These are phyloP conservation scores for Sapajus apella DNA, from an alignment of 2,113 vertebrate species.

Conservation along the genomic window DNA sequence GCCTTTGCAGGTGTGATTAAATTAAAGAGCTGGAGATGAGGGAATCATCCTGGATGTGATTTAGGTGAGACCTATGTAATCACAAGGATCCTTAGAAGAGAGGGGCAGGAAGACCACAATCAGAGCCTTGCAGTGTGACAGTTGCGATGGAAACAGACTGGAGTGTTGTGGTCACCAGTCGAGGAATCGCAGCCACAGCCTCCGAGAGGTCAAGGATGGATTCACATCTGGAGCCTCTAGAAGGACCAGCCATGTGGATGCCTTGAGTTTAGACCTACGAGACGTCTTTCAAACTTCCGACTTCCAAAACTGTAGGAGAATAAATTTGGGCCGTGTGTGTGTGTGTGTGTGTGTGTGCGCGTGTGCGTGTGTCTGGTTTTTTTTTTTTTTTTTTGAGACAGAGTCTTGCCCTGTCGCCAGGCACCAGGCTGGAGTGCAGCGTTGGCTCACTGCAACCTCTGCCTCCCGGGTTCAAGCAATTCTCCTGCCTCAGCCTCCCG, in stretches of 20 bases:
- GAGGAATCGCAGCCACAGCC: neutral
- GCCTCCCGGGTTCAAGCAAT: too few relatives aligned
- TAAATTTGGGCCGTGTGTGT: neutral
- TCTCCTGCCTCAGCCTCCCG: too few relatives aligned
- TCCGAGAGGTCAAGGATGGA: neutral
- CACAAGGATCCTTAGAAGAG: neutral
- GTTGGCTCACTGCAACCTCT: too few relatives aligned
- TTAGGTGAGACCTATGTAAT: neutral
- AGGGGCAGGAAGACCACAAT: neutral
- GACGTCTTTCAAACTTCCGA: neutral
- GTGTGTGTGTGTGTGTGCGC: too few relatives aligned
- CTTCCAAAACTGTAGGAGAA: neutral
- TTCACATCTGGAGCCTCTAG: neutral
- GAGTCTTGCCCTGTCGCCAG: too few relatives aligned
- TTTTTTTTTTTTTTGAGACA: neutral
- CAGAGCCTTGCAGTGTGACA: neutral
- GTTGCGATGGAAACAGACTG: neutral
- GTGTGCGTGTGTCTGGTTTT: neutral
- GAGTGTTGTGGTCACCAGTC: neutral
- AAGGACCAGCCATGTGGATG: neutral
- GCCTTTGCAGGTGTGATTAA: neutral
- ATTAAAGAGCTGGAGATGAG: neutral
- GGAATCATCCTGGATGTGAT: too few relatives aligned
- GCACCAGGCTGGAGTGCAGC: too few relatives aligned
- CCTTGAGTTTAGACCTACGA: neutral